Base-by-base conservation (phyloP, 2,797 vertebrate genomes). In the Amblyopsis hoosieri region DNA sequence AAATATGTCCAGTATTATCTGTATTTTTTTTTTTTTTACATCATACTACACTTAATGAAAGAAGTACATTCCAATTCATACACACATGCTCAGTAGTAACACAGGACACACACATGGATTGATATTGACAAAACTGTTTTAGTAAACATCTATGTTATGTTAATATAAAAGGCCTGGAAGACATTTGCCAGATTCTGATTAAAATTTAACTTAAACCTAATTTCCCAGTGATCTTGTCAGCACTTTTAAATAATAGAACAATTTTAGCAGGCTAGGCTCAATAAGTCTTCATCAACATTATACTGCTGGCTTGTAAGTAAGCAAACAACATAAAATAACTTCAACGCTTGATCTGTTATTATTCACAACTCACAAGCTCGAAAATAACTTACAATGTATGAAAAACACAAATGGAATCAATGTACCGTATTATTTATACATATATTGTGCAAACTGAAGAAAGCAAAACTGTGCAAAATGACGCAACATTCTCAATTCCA, bases 391-490 rank as follows among this genome's bases (percentile, higher is more conserved):
- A 23, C 3, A 23, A 23, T 23, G 23, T 12, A 45, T 11, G 9
- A 31, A 12, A 62, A 62, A 45, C 63, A 45, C 48, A 61, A 61
- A 69, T 37, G 53, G 13, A 49, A 46, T 56, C 1, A 3, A 62
- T 4, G 57, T 12, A 66, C 15, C 60, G n/a, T 17, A 47, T 68
- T 54, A 72, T 69, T 71, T 70, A 56, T 59, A 64, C 54, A 79
- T 60, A 37, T 53, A 72, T 19, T 63, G 62, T 77, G 57, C 71
- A 80, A 80, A 80, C 19, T 42, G 7, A 75, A 74, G 13, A 78
- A 78, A 74, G 76, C 71, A 10, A 72, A 78, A 49, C 31, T 51
- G 81, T 88, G 83, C 80, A 82, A 84, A 73, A 76, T 72, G 2
- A 45, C 9, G 63, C 2, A 61, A 64, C 68, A 33, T n/a, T 12